phyloP scores from a whole-genome alignment of 2,113 vertebrate genomes.

The Triplophysa rosa region DNA sequence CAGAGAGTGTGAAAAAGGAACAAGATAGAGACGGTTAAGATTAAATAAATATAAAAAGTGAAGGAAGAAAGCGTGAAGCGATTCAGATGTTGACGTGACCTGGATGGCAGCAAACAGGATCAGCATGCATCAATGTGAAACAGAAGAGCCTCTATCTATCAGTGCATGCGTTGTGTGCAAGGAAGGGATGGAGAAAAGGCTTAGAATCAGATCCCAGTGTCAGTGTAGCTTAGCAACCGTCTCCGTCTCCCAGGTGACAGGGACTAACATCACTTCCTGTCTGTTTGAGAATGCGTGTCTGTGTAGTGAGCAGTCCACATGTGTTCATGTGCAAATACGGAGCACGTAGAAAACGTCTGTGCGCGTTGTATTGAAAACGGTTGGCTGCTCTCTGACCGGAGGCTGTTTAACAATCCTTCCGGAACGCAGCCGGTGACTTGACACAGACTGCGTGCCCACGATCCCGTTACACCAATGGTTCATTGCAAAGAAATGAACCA shows the following conservation, averaged over 20 bases:
- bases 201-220: constrained; percentile 77
- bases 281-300: constrained; percentile 54
- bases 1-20: neutral
- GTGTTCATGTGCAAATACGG: neutral
- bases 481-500: constrained; percentile 4
- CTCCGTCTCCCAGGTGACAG: constrained; percentile 77
- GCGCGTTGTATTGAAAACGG: neutral
- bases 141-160: constrained; percentile 46
- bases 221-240: constrained; percentile 78
- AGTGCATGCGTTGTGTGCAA: constrained; percentile 18
- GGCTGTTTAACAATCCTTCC: constrained; percentile 12
- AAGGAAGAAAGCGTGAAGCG: constrained; percentile 29
- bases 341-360: neutral
- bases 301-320: constrained; percentile 44
- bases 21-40: neutral
- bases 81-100: constrained; percentile 36
- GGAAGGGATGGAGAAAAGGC: constrained; percentile 52
- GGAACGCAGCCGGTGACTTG: neutral
- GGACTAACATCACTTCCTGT: constrained; percentile 78
- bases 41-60: constrained; percentile 16
- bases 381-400: neutral
- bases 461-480: neutral
- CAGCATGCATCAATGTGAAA: constrained; percentile 29
- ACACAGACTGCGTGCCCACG: neutral
- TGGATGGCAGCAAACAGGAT: constrained; percentile 34